Evolutionary conservation across 1,140 invertebrate genomes (phyloP).

Genomic region (Hesperophylax magnus): DNA sequence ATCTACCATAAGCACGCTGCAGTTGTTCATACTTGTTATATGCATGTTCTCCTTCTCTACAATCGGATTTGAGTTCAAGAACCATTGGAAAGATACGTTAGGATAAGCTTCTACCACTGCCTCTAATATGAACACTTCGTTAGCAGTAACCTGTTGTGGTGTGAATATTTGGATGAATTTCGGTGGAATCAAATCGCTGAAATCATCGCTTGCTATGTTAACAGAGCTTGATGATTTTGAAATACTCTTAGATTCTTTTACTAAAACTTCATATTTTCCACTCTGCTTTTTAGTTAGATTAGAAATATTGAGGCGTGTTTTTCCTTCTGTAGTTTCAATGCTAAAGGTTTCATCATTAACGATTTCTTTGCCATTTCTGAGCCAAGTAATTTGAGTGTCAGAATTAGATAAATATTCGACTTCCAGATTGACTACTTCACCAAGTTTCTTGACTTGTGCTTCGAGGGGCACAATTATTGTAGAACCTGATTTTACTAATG

Average conservation of each 20-base stretch:
- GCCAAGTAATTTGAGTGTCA: conserved; percentile 87
- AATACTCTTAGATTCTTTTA: conserved; percentile 82
- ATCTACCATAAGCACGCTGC: conserved; percentile 85
- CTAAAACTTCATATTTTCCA: conserved; percentile 88
- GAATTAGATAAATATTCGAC: conserved; percentile 77
- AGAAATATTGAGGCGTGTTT: conserved; percentile 78
- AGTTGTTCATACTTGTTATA: conserved; percentile 83
- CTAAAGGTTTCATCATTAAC: conserved; percentile 76
- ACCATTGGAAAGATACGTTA: conserved; percentile 90
- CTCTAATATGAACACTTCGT: conserved; percentile 86
- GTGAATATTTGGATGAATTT: conserved; percentile 80
- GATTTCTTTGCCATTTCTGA: conserved; percentile 88
- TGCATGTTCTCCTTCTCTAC: conserved; percentile 75
- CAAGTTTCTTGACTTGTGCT: conserved; percentile 75
- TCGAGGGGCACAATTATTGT: conserved; percentile 78
- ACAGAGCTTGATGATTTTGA: conserved; percentile 85
- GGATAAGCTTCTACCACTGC: conserved; percentile 83
- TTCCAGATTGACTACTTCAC: conserved; percentile 68
- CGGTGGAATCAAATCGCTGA: conserved; percentile 78
- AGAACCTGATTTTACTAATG: conserved; percentile 63
- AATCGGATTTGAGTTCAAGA: conserved; percentile 77
- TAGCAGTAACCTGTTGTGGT: conserved; percentile 79
- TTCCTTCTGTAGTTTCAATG: conserved; percentile 77
- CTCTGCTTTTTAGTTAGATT: conserved; percentile 81
- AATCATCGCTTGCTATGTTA: conserved; percentile 73